phyloP scores from a whole-genome alignment of 2,113 vertebrate genomes.

The Ochotona curzoniae region DNA sequence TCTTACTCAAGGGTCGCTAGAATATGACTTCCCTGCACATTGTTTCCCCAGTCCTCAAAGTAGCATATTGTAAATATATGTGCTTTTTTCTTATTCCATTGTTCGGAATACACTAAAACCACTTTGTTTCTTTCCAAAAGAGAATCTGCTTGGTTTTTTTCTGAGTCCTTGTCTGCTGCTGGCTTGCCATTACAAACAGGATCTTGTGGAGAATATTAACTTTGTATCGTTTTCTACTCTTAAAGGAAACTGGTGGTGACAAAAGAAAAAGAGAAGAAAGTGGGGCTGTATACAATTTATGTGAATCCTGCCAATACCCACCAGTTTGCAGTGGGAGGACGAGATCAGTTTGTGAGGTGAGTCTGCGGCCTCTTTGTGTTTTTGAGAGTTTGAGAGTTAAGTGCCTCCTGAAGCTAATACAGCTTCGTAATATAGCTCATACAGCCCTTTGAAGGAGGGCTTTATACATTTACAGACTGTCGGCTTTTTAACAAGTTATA shows the following conservation, averaged over 20 bases:
- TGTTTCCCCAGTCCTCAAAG: not conserved
- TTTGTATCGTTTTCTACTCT: conserved; percentile 11
- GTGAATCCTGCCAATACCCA: conserved; percentile 96
- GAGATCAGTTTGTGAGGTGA: conserved; percentile 96
- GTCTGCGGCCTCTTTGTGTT: not conserved
- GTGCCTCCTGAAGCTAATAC: not conserved
- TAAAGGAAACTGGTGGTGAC: conserved; percentile 95
- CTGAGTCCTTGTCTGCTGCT: not conserved
- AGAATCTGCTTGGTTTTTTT: conserved; percentile 59
- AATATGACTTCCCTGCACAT: conserved; percentile 5
- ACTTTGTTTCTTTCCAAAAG: conserved; percentile 31
- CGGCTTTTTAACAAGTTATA: conserved; percentile 29
- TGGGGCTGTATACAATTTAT: conserved; percentile 96
- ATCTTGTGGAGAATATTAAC: conserved; percentile 51
- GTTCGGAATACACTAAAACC: conserved; percentile 6
- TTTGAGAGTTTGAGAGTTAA: not conserved
- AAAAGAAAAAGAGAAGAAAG: conserved; percentile 97
- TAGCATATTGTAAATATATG: conserved; percentile 6
- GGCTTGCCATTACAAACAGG: conserved; percentile 53
- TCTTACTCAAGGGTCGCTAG: not conserved
- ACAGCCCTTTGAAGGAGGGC: not conserved
- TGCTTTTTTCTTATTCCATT: not conserved
- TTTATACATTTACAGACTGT: not conserved
- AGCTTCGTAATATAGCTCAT: not conserved
- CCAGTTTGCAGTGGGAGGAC: conserved; percentile 96